Evolutionary conservation across 2,113 vertebrate species (phyloP).

Genomic region (Corvus hawaiiensis): DNA sequence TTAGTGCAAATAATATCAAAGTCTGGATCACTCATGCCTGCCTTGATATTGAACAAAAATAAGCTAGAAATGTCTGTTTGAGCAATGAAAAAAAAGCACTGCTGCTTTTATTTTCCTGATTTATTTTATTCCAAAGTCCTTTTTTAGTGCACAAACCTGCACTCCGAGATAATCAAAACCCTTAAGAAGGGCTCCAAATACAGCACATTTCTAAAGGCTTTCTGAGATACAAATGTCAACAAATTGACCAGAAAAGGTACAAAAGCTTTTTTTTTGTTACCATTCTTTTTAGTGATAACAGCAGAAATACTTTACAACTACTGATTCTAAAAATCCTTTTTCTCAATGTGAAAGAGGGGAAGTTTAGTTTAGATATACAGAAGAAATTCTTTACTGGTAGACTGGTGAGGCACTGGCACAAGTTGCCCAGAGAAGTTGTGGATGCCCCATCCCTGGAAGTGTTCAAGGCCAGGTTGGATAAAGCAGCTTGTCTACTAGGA

Average conservation of each 20-base stretch:
- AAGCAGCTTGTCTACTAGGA: neutral
- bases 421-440: neutral
- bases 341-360: neutral
- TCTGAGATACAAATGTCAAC: neutral
- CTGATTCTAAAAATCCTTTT: neutral
- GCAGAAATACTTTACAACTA: neutral
- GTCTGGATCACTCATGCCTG: neutral
- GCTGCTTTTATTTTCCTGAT: neutral
- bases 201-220: neutral
- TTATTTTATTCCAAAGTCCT: neutral
- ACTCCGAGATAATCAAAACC: neutral
- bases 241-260: neutral
- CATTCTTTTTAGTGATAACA: neutral
- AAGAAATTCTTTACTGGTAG: neutral
- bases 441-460: neutral
- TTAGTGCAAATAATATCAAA: neutral
- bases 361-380: neutral
- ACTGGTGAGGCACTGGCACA: neutral
- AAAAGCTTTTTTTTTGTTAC: neutral
- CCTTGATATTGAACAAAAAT: neutral
- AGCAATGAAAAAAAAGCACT: neutral
- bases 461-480: neutral
- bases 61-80: neutral
- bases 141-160: neutral
- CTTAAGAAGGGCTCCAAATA: neutral